Percentiles rank a stretch among this genome's conserved stretches.
Evolutionary conservation across 2,888 invertebrate genomes (phyloP).

Genomic region (Fabriciana adippe): DNA sequence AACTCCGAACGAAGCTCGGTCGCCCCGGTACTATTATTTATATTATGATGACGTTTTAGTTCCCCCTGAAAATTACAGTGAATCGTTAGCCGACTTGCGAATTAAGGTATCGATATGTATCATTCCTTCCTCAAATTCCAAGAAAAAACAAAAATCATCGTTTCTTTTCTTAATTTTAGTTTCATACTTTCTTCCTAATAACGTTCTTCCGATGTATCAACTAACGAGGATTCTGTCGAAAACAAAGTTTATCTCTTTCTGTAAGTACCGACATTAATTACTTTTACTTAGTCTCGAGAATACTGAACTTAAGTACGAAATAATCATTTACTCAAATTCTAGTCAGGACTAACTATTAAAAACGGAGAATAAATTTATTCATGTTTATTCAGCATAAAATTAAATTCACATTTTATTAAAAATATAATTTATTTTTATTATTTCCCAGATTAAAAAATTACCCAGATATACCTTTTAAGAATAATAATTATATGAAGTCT

Average conservation of each 20-base stretch:
- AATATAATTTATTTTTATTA: no score
- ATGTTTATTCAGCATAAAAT: no score
- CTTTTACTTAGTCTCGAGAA: slow-evolving; percentile 11
- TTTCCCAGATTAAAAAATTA: no score
- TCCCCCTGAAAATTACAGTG: no score
- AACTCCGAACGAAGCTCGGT: no score
- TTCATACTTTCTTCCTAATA: slow-evolving; percentile 25
- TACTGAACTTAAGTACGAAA: slow-evolving; percentile 4
- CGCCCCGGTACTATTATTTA: no score
- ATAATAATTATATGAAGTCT: no score
- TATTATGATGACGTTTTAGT: no score
- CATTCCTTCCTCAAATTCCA: not conserved
- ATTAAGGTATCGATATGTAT: not conserved
- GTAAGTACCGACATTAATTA: slow-evolving; percentile 46
- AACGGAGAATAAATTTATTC: no score
- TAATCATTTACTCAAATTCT: slow-evolving; percentile 4
- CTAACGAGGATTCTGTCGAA: slow-evolving; percentile 52
- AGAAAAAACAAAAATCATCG: slow-evolving; percentile 10
- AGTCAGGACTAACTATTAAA: not conserved
- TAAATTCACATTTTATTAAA: no score
- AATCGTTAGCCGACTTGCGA: no score
- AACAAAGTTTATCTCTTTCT: slow-evolving; percentile 51
- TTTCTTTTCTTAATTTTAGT: slow-evolving; percentile 19
- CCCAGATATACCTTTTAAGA: no score
- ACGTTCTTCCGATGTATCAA: slow-evolving; percentile 45